phyloP scores from a whole-genome alignment of 1,140 invertebrate genomes.

The Condylostylus longicornis region DNA sequence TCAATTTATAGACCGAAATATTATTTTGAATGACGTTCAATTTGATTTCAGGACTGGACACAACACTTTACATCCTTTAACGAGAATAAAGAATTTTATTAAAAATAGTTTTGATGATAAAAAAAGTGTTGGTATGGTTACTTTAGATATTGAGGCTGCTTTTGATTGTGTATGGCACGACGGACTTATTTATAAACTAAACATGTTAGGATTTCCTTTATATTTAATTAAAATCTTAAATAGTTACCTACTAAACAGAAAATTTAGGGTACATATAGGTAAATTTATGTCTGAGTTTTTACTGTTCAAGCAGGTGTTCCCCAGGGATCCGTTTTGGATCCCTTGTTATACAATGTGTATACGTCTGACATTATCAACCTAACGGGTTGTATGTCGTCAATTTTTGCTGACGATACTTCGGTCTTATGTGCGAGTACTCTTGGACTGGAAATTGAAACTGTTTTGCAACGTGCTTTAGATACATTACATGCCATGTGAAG shows the following conservation, averaged over 20 bases:
- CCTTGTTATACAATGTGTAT: slow-evolving; percentile 11
- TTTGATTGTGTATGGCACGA: slow-evolving; percentile 25
- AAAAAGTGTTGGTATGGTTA: slow-evolving; percentile 12
- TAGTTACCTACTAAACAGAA: slow-evolving; percentile 14
- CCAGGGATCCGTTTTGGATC: slow-evolving; percentile 13
- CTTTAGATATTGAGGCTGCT: slow-evolving; percentile 24
- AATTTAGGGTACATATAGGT: slow-evolving; percentile 11
- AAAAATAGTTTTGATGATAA: slow-evolving; percentile 12
- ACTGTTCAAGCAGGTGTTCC: slow-evolving; percentile 12
- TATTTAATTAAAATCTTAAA: slow-evolving; percentile 14
- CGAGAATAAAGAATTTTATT: slow-evolving; percentile 22
- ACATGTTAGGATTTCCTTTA: slow-evolving; percentile 6
- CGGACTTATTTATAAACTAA: slow-evolving; percentile 20
- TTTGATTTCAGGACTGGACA: slow-evolving; percentile 27
- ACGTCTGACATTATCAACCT: slow-evolving; percentile 9
- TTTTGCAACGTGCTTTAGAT: no score
- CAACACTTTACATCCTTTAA: slow-evolving; percentile 23
- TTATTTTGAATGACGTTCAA: slow-evolving; percentile 19
- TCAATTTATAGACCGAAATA: slow-evolving; percentile 9
- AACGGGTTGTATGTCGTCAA: slow-evolving; percentile 3
- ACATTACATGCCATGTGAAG: no score
- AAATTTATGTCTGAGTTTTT: slow-evolving; percentile 5
- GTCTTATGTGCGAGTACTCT: slow-evolving; percentile 2
- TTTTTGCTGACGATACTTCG: slow-evolving; percentile 17
- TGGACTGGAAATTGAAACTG: no score